Base-by-base conservation (phyloP, 2,797 vertebrate genomes). In the Helostoma temminkii region DNA sequence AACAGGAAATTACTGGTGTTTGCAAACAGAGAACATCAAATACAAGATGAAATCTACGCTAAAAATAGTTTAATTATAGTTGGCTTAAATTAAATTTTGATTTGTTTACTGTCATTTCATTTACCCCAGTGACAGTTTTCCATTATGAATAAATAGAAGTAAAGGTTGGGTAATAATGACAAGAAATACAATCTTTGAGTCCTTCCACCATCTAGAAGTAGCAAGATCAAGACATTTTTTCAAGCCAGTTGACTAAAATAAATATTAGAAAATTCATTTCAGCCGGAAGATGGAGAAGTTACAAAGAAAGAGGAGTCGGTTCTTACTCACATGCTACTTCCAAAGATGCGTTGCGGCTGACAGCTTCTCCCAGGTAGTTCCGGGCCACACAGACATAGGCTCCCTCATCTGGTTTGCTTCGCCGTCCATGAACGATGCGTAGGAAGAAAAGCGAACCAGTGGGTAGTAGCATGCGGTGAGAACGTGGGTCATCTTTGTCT, bases 341-440 rank as follows among this genome's bases (percentile, higher is more conserved):
- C 91, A 99, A 92, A 11, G 98, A 99, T 0, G 98, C 98, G 0
- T 99, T 99, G 55, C 96, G 96, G 88, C 98, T 99, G 91, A 98
- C 95, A 14, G 98, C 98, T 87, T 99, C 98, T 9, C 98, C 98
- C 37, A 99, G 95, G 86, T 99, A 99, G 95, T 99, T 99, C 87
- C 98, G 94, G 9, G 98, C 98, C 50, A 99, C 97, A 0, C 98
- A 99, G 9, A 99, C 94, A 1, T 99, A 99, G 81, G 96, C 96
- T 25, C 98, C 98, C 87, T 99, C 98, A 7, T 99, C 98, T 0
- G 98, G 97, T 81, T 99, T 99, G 89, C 97, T 98, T 79, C 98
- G 93, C 30, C 98, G 96, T 5, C 98, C 98, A 0, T 99, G 97
- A 65, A 99, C 97, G 2, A 99, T 99, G 67, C 97, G 96, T 9